Percentiles rank a stretch among this genome's conserved stretches.
Conservation (phyloP, 1,140 invertebrate genomes). For the Aphis craccivora region DNA sequence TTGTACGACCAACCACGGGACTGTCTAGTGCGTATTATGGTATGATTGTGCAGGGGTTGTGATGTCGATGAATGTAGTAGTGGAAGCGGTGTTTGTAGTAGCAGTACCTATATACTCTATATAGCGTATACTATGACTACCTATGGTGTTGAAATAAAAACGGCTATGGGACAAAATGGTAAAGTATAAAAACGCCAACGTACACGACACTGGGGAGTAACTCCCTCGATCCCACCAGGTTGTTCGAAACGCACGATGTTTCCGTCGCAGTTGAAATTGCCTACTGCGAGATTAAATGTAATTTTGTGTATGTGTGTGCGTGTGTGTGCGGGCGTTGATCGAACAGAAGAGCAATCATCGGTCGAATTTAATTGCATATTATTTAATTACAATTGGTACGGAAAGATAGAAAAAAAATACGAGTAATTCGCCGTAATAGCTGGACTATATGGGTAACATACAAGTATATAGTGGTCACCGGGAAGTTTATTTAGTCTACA, state of each 20-base stretch:
- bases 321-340: not conserved
- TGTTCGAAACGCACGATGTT: not conserved
- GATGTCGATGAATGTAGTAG: not conserved
- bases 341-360: not conserved
- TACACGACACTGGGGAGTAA: not conserved
- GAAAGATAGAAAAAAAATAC: not conserved
- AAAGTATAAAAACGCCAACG: not conserved
- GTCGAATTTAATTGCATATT: not conserved
- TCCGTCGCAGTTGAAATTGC: not conserved
- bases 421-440: not conserved
- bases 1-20: not conserved
- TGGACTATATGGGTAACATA: not conserved
- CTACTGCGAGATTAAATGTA: not conserved
- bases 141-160: not conserved
- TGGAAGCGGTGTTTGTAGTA: not conserved
- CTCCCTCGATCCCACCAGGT: not conserved
- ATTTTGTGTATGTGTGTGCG: not conserved
- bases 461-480: not conserved
- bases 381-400: not conserved
- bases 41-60: not conserved
- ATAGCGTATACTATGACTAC: not conserved
- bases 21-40: not conserved
- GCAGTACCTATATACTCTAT: not conserved
- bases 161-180: not conserved
- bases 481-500: not conserved